Base-by-base conservation (phyloP, 2,113 vertebrate genomes). In the Protomyctophum bolini region DNA sequence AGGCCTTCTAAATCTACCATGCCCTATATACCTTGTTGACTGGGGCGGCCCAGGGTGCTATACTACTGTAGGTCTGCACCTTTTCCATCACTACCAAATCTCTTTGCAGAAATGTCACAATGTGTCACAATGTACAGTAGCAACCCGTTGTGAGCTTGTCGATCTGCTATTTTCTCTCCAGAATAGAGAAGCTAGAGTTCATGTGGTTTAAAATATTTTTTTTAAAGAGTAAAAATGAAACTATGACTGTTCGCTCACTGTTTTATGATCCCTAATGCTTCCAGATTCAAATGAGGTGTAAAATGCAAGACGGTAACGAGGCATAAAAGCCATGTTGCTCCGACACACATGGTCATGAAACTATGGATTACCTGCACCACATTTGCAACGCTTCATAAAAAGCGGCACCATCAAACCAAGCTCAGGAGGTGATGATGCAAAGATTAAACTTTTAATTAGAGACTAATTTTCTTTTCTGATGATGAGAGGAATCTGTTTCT, bases 251-350 rank as follows among this genome's bases (percentile, higher is more conserved):
- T 33, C 52, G 48, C 47, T 47, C 65, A 63, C 28, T 76, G 58
- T 57, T 86, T 84, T 77, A 76, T 63, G 55, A 62, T 10, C 55
- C 62, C 68, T 64, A 47, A 72, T 21, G 79, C 69, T 68, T 77
- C 65, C 61, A 68, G 54, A 83, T 84, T 78, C 49, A 80, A 86
- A 86, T 73, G 80, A 87, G 81, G 76, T 76, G 84, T 86, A 73
- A 85, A 81, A 83, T 68, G 51, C n/a, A 52, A 74, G 66, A 66
- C 21, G 2, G 73, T 65, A 58, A 66, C 63, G 48, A 58, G 68
- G 47, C 63, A 61, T 68, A 50, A 81, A 72, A 76, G 68, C 58
- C 33, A 28, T 41, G 14, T 33, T 47, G 12, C 48, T 50, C 28
- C 49, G 49, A 45, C 14, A 46, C 55, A 64, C 51, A n/a, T 66